These are phyloP conservation scores for Fragum fragum DNA, from an alignment of 2,888 invertebrate species.

Conservation along the genomic window DNA sequence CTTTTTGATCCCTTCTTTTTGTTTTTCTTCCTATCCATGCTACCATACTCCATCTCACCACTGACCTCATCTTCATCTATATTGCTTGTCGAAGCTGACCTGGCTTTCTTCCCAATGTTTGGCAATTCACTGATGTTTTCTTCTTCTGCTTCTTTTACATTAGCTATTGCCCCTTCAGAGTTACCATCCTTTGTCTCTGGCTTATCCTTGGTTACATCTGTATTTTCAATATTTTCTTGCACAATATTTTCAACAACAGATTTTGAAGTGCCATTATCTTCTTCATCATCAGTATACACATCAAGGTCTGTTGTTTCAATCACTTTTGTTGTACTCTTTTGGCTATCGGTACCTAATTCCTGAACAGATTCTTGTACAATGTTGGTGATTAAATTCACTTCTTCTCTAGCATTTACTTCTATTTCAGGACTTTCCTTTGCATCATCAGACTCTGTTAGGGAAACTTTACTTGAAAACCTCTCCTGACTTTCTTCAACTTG, in stretches of 20 bases:
- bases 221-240: neutral
- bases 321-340: neutral
- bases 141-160: neutral
- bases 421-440: too few relatives aligned
- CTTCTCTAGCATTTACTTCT: too few relatives aligned
- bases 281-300: slow-evolving; percentile 18
- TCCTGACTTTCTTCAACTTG: too few relatives aligned
- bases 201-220: neutral
- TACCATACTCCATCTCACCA: slow-evolving; percentile 27
- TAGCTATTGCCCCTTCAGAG: neutral
- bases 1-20: slow-evolving; percentile 45
- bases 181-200: neutral
- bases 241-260: neutral
- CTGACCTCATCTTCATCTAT: slow-evolving; percentile 20
- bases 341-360: too few relatives aligned
- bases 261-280: neutral
- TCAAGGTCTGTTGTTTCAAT: slow-evolving; percentile 21
- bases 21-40: slow-evolving; percentile 29
- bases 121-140: slow-evolving; percentile 10
- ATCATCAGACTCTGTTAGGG: too few relatives aligned
- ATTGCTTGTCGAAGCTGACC: slow-evolving; percentile 18
- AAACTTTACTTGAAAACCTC: too few relatives aligned
- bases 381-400: too few relatives aligned
- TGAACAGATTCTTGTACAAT: too few relatives aligned
- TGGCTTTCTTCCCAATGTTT: neutral